A percentile compares a stretch with the other conserved stretches of the same genome.
These are phyloP conservation scores for Prosapia bicincta DNA, from an alignment of 2,888 invertebrate species.

Conservation along the genomic window DNA sequence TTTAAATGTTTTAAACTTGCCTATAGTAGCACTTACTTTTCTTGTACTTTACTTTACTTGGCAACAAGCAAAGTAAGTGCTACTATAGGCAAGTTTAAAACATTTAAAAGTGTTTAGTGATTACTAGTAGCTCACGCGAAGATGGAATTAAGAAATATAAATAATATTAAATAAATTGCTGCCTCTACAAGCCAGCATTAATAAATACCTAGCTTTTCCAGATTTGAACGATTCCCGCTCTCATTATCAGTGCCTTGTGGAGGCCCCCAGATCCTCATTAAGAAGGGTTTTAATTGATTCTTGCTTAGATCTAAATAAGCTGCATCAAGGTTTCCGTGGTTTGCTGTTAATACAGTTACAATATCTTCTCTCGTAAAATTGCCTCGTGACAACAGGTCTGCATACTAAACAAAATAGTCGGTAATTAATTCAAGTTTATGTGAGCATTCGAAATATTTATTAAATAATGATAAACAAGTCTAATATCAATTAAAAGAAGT, in stretches of 20 bases:
- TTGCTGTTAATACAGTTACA: conserved; percentile 64
- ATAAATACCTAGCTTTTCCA: conserved; percentile 20
- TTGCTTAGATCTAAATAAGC: conserved; percentile 69
- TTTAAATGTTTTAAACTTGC: no score
- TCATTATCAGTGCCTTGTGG: conserved; percentile 70
- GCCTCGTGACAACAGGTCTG: conserved; percentile 60
- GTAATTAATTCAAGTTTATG: not conserved
- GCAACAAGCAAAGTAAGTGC: no score
- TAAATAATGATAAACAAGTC: no score
- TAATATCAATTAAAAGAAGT: no score
- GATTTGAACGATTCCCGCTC: conserved; percentile 44
- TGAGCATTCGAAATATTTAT: not conserved
- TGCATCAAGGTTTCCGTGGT: conserved; percentile 68
- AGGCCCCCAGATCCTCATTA: conserved; percentile 78
- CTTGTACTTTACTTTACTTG: no score
- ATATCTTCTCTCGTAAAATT: conserved; percentile 70
- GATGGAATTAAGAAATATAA: no score
- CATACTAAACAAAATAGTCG: conserved; percentile 49
- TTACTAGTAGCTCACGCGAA: no score
- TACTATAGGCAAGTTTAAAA: no score
- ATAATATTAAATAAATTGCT: no score
- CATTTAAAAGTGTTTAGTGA: no score
- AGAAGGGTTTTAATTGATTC: conserved; percentile 71
- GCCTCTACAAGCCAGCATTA: no score
- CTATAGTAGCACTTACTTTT: no score